A percentile compares a stretch with the other conserved stretches of the same genome.
These are phyloP conservation scores for Tineola bisselliella DNA, from an alignment of 2,888 invertebrate species.

Conservation along the genomic window DNA sequence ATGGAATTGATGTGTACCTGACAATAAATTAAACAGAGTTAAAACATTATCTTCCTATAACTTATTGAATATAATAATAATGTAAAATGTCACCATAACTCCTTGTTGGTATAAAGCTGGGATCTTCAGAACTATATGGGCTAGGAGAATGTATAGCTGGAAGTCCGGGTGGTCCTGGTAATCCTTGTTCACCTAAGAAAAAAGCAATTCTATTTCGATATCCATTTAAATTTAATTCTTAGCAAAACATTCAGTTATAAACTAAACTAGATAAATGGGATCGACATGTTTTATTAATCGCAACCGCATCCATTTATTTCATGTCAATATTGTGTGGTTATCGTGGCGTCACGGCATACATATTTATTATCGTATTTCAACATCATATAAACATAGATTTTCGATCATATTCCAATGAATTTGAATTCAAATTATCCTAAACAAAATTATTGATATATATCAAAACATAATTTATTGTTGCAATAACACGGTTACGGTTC, in stretches of 20 bases:
- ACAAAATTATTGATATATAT: background rate
- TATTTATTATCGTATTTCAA: background rate
- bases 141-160: constrained; percentile 28
- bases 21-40: background rate
- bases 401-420: background rate
- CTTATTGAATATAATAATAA: background rate
- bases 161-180: constrained; percentile 54
- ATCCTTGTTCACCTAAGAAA: constrained; percentile 56
- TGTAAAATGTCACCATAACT: background rate
- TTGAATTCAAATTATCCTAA: background rate
- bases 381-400: background rate
- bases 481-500: background rate
- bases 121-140: constrained; percentile 33
- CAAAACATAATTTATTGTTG: background rate
- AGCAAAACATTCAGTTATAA: background rate
- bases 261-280: background rate
- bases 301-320: background rate
- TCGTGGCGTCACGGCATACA: background rate
- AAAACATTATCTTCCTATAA: background rate
- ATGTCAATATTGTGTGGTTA: background rate
- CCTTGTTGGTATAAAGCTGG: constrained; percentile 38
- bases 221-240: no score
- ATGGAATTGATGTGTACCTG: background rate
- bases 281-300: background rate
- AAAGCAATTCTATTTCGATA: no score